These are phyloP conservation scores for Drosophila melanica DNA, from an alignment of 1,140 invertebrate genomes.

Conservation along the genomic window DNA sequence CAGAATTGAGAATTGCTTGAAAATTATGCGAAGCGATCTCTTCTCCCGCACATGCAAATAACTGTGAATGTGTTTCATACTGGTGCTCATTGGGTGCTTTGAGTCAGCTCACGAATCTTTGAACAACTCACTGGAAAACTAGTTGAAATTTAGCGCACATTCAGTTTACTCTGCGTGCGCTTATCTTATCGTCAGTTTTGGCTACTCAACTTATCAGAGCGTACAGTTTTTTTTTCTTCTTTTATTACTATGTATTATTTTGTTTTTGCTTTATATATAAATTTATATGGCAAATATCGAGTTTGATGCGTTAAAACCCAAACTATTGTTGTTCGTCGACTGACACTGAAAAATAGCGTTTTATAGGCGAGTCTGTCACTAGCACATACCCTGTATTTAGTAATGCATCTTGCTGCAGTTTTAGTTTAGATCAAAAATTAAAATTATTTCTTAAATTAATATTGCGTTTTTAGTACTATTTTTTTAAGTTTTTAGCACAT, in stretches of 20 bases:
- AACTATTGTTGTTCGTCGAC: not conserved
- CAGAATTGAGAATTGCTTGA: not conserved
- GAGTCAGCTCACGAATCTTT: slow-evolving; percentile 7
- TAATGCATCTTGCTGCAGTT: too few relatives aligned
- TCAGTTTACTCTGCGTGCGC: not conserved
- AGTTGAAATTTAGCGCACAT: not conserved
- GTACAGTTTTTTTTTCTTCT: not conserved
- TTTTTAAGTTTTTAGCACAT: too few relatives aligned
- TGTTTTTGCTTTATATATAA: slow-evolving; percentile 9
- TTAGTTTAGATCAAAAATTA: too few relatives aligned
- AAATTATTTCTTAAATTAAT: too few relatives aligned
- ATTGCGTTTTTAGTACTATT: too few relatives aligned
- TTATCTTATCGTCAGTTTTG: slow-evolving; percentile 32
- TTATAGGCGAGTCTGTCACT: not conserved
- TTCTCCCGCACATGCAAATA: slow-evolving; percentile 1
- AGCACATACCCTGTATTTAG: not conserved
- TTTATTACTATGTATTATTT: not conserved
- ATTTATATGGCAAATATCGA: slow-evolving; percentile 19
- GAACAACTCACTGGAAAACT: not conserved
- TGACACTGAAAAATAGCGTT: not conserved
- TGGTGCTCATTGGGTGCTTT: not conserved
- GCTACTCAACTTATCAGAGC: slow-evolving; percentile 13
- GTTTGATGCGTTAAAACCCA: not conserved
- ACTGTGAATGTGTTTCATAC: slow-evolving; percentile 6
- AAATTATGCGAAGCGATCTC: not conserved